A percentile compares a stretch with the other conserved stretches of the same genome.
These are phyloP conservation scores for Diarsia rubi DNA, from an alignment of 2,888 invertebrate species.

Conservation along the genomic window DNA sequence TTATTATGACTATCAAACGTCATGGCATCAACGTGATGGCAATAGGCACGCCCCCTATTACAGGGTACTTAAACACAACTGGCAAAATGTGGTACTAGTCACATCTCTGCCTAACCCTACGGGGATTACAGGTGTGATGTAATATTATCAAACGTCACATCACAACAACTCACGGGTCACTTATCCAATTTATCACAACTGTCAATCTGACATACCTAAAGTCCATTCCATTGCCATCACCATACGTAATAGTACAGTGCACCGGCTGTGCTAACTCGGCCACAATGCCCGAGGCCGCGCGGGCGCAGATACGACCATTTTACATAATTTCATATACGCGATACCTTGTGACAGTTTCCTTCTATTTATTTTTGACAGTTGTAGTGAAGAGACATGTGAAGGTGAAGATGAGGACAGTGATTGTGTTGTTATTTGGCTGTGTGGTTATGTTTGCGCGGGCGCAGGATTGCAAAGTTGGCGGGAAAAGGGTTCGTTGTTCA, in stretches of 20 bases:
- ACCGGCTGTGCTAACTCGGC: slow-evolving; percentile 76
- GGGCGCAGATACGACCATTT: slow-evolving; percentile 65
- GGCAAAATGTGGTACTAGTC: too few species aligned
- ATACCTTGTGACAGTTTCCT: slow-evolving; percentile 43
- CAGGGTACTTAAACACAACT: too few species aligned
- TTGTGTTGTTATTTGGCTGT: slow-evolving; percentile 65
- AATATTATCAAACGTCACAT: not conserved
- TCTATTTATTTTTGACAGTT: slow-evolving; percentile 28
- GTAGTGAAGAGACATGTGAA: slow-evolving; percentile 20
- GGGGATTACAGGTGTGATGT: too few species aligned
- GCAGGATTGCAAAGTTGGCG: slow-evolving; percentile 85
- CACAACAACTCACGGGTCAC: not conserved
- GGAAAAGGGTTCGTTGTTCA: slow-evolving; percentile 75
- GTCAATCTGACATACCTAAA: slow-evolving; percentile 40
- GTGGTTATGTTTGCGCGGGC: slow-evolving; percentile 66
- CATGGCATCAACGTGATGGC: too few species aligned
- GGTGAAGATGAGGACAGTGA: slow-evolving; percentile 47
- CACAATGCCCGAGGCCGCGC: slow-evolving; percentile 76
- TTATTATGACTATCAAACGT: not conserved
- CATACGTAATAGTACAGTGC: slow-evolving; percentile 68
- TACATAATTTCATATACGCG: slow-evolving; percentile 57
- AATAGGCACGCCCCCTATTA: too few species aligned
- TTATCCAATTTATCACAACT: slow-evolving; percentile 42
- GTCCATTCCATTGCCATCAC: slow-evolving; percentile 50
- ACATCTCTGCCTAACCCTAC: too few species aligned